phyloP scores from a whole-genome alignment of 2,113 vertebrate species.

The Notothenia coriiceps region DNA sequence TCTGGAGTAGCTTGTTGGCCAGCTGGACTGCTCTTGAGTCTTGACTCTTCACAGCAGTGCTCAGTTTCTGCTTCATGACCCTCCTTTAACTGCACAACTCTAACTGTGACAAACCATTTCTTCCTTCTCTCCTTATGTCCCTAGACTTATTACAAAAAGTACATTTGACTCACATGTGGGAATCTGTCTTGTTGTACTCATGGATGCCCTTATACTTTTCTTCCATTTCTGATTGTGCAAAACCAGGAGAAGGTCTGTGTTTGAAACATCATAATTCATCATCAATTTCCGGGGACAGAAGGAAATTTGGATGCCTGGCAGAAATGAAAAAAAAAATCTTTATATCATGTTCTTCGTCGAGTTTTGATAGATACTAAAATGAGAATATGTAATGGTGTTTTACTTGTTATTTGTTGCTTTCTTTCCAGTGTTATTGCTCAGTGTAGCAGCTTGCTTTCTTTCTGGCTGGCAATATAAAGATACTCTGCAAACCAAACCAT shows the following conservation, averaged over 20 bases:
- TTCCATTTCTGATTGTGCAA: not conserved
- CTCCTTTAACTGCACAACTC: constrained; percentile 15
- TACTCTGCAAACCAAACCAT: constrained; percentile 1
- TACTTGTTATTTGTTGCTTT: constrained; percentile 14
- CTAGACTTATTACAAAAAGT: not conserved
- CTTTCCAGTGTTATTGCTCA: constrained; percentile 7
- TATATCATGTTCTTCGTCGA: constrained; percentile 6
- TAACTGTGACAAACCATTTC: not conserved
- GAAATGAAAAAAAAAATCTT: not conserved
- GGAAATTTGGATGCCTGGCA: not conserved
- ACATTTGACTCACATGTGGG: too few relatives aligned
- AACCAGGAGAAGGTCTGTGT: constrained; percentile 5
- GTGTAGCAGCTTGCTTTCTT: constrained; percentile 22
- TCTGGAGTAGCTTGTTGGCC: constrained; percentile 20
- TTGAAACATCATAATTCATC: constrained; percentile 2
- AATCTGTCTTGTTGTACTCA: not conserved
- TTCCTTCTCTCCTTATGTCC: not conserved
- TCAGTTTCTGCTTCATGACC: not conserved
- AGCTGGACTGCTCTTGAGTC: constrained; percentile 25
- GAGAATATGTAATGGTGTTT: constrained; percentile 7
- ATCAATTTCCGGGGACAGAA: not conserved
- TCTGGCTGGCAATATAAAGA: constrained; percentile 8
- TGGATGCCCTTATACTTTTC: not conserved
- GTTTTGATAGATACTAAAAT: constrained; percentile 6
- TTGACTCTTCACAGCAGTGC: not conserved